A percentile compares a stretch with the other conserved stretches of the same genome.
Evolutionary conservation across 2,888 invertebrate species (phyloP).

Genomic region (Acrobasis suavella): DNA sequence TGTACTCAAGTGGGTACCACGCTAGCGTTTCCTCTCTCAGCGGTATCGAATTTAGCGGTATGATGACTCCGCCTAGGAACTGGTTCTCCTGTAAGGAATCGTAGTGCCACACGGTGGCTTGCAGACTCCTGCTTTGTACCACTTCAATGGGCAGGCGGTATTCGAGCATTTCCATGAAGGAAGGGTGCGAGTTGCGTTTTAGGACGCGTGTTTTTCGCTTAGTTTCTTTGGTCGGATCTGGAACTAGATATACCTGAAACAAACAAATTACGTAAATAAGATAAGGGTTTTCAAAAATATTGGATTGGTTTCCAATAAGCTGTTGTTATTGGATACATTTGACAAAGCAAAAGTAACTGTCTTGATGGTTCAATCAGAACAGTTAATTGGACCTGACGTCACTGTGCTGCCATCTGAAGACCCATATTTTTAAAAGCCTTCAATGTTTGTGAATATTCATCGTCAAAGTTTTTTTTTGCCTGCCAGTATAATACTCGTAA

Average conservation of each 20-base stretch:
- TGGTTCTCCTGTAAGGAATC: constrained; percentile 97
- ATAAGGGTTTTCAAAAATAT: not conserved
- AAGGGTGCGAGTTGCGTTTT: constrained; percentile 95
- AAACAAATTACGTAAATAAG: not conserved
- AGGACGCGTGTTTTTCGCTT: constrained; percentile 98
- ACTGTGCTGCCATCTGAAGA: no score
- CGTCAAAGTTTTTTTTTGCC: no score
- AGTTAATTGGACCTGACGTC: no score
- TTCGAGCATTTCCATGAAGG: constrained; percentile 98
- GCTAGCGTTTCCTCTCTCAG: constrained; percentile 90
- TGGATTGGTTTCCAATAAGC: no score
- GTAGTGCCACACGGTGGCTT: constrained; percentile 97
- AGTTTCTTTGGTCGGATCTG: constrained; percentile 95
- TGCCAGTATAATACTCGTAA: no score
- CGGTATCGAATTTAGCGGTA: constrained; percentile 88
- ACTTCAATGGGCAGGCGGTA: constrained; percentile 93
- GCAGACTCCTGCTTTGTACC: constrained; percentile 88
- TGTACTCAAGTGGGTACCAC: constrained; percentile 90
- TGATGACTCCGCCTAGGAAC: constrained; percentile 95
- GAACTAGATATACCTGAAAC: constrained; percentile 89
- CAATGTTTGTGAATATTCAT: no score
- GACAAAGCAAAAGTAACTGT: no score
- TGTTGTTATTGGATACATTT: no score
- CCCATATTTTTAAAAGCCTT: no score
- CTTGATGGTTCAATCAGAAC: no score